A percentile compares a stretch with the other conserved stretches of the same genome.
These are phyloP conservation scores for Selene dorsalis DNA, from an alignment of 2,797 vertebrate species.

Conservation along the genomic window DNA sequence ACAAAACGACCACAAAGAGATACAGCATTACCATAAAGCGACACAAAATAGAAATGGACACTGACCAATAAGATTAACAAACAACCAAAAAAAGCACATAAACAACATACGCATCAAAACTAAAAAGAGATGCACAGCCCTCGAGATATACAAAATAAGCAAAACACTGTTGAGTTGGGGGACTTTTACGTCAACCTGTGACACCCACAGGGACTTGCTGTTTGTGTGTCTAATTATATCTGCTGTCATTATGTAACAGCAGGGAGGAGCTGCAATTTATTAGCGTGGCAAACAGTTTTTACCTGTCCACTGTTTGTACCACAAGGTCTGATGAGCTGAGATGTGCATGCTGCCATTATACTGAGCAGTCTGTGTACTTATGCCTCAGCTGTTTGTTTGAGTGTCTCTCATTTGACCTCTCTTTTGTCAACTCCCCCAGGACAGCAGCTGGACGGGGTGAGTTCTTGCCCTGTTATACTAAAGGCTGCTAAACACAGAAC, in stretches of 20 bases:
- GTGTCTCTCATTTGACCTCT: conserved; percentile 43
- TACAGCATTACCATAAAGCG: background rate
- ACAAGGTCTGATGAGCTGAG: background rate
- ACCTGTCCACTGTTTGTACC: background rate
- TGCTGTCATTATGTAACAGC: background rate
- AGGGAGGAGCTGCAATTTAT: background rate
- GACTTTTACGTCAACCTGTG: background rate
- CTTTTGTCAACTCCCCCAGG: conserved; percentile 25
- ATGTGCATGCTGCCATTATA: background rate
- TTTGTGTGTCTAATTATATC: background rate
- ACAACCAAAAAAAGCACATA: background rate
- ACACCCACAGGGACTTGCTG: background rate
- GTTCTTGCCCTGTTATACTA: background rate
- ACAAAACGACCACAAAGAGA: too few relatives aligned
- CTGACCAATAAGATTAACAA: background rate
- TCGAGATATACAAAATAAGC: background rate
- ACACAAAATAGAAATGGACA: background rate
- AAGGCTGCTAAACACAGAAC: background rate
- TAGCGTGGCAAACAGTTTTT: background rate
- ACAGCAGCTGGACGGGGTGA: conserved; percentile 25
- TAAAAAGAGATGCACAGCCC: background rate
- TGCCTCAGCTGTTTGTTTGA: conserved; percentile 31
- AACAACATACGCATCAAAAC: background rate
- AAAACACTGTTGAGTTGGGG: background rate
- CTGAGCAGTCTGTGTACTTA: conserved; percentile 9